Conservation (phyloP, 2,888 invertebrate genomes). For the Ormyrus pomaceus region DNA sequence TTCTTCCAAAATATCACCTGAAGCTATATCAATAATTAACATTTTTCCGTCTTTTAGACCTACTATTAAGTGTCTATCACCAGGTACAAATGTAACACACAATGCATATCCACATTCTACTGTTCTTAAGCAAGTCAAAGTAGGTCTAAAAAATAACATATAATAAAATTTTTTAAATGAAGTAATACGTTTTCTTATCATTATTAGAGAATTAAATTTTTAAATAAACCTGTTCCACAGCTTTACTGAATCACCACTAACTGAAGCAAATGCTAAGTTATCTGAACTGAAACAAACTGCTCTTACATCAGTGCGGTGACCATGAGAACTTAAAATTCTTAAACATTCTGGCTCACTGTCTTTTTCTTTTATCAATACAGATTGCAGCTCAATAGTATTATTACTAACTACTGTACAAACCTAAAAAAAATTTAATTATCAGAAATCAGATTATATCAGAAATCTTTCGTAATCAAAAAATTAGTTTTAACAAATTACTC, state of each 20-base stretch:
- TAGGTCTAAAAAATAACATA: conserved; percentile 74
- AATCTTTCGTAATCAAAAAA: background rate
- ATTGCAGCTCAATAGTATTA: conserved; percentile 86
- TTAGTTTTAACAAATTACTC: conserved; percentile 72
- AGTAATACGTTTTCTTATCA: conserved; percentile 2
- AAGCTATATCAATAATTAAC: conserved; percentile 89
- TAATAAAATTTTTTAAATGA: conserved; percentile 13
- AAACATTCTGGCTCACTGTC: conserved; percentile 79
- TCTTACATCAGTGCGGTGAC: conserved; percentile 93
- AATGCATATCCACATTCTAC: conserved; percentile 83
- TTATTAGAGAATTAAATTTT: conserved; percentile 35
- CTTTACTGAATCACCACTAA: conserved; percentile 91
- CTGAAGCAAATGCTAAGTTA: conserved; percentile 90
- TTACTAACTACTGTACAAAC: conserved; percentile 82
- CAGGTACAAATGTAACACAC: conserved; percentile 88
- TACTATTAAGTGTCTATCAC: conserved; percentile 92
- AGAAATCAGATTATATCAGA: background rate
- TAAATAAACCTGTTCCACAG: conserved; percentile 89
- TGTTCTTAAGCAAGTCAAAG: conserved; percentile 80
- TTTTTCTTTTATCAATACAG: conserved; percentile 77
- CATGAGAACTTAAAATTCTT: conserved; percentile 83
- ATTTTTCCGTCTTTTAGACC: conserved; percentile 91
- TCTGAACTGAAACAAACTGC: conserved; percentile 94
- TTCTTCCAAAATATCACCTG: conserved; percentile 88
- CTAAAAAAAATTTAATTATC: conserved; percentile 62